phyloP scores from a whole-genome alignment of 2,113 vertebrate genomes.

The Hemichromis elongatus region DNA sequence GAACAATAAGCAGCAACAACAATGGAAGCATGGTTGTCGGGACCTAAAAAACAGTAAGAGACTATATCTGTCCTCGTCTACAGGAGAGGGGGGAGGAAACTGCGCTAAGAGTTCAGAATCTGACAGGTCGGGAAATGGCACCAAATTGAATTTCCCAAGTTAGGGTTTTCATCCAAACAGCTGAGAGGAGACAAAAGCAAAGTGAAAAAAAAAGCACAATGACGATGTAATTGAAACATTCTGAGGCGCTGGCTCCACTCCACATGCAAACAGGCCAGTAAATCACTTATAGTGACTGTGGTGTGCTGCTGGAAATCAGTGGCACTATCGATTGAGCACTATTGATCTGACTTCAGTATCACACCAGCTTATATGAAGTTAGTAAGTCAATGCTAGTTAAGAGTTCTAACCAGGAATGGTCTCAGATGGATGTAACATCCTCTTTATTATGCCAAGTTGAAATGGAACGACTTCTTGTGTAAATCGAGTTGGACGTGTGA shows the following conservation, averaged over 20 bases:
- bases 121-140: slow-evolving; percentile 41
- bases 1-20: slow-evolving; percentile 24
- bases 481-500: background rate
- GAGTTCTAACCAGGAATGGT: background rate
- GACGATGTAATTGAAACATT: slow-evolving; percentile 38
- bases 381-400: slow-evolving; percentile 28
- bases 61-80: background rate
- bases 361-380: slow-evolving; percentile 11
- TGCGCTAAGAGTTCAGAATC: slow-evolving; percentile 17
- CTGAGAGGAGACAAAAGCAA: slow-evolving; percentile 11
- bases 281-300: slow-evolving; percentile 12
- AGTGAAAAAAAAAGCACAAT: background rate
- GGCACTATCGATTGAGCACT: slow-evolving; percentile 4
- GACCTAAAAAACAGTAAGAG: background rate
- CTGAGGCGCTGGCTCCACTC: slow-evolving; percentile 17
- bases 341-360: slow-evolving; percentile 34
- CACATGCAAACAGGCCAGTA: slow-evolving; percentile 45
- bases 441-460: background rate
- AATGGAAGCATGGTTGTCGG: slow-evolving; percentile 2
- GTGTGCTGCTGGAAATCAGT: slow-evolving; percentile 9
- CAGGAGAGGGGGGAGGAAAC: background rate
- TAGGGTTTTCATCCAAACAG: slow-evolving; percentile 26
- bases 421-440: background rate
- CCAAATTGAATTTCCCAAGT: slow-evolving; percentile 29
- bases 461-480: background rate